phyloP scores from a whole-genome alignment of 1,140 invertebrate genomes.

The Parapsyche elsis region DNA sequence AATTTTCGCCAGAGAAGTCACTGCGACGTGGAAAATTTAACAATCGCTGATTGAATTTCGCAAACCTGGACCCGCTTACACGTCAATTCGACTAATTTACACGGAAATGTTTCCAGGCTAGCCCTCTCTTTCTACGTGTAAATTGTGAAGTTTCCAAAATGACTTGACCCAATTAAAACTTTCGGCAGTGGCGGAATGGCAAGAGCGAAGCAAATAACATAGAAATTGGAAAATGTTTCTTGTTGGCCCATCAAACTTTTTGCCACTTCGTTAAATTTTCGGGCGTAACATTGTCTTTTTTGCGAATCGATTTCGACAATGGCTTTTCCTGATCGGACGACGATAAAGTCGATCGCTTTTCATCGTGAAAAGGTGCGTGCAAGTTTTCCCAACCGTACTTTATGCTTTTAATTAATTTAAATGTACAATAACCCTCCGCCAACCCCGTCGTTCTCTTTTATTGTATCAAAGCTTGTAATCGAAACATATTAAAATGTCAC shows the following conservation, averaged over 20 bases:
- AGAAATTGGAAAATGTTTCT: constrained; percentile 26
- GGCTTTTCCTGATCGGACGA: no score
- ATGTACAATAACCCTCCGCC: no score
- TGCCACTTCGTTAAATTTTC: constrained; percentile 25
- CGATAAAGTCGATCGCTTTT: neutral
- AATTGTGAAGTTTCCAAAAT: constrained; percentile 28
- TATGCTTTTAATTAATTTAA: no score
- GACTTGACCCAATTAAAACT: constrained; percentile 33
- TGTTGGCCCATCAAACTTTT: constrained; percentile 2
- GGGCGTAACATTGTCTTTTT: neutral
- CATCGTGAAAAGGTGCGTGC: neutral
- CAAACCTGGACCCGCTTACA: neutral
- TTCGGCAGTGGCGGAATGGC: neutral
- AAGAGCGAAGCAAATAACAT: constrained; percentile 3
- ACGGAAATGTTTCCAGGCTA: neutral
- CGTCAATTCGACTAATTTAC: constrained; percentile 24
- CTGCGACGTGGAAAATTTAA: no score
- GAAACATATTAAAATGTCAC: no score
- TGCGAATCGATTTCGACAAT: neutral
- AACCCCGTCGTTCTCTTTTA: no score
- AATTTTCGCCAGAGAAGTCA: neutral
- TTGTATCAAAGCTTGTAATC: no score
- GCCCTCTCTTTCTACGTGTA: neutral
- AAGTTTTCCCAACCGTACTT: no score
- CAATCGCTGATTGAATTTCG: constrained; percentile 14